A percentile compares a stretch with the other conserved stretches of the same genome.
Conservation (phyloP, 2,888 invertebrate species). For the Chaitophorus viminalis region DNA sequence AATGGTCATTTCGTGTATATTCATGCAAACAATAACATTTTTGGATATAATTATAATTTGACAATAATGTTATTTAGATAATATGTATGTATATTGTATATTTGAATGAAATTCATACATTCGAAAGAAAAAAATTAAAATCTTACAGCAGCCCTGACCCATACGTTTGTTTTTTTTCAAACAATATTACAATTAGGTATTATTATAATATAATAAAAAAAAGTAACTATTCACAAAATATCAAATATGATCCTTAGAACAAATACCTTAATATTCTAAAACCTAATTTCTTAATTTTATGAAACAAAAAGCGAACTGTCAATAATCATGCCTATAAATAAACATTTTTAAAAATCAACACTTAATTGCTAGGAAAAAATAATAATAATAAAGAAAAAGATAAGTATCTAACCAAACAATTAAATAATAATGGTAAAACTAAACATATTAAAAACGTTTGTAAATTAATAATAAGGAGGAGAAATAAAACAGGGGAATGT, state of each 20-base stretch:
- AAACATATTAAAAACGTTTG: slow-evolving; percentile 33
- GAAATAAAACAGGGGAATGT: neutral
- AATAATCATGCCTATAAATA: slow-evolving; percentile 58
- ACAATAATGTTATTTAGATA: slow-evolving; percentile 53
- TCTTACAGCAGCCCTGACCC: slow-evolving; percentile 61
- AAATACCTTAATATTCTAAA: slow-evolving; percentile 50
- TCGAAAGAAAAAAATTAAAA: slow-evolving; percentile 19
- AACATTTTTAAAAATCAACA: slow-evolving; percentile 62
- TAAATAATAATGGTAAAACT: slow-evolving; percentile 61
- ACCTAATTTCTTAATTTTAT: slow-evolving; percentile 21
- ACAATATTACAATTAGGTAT: slow-evolving; percentile 56
- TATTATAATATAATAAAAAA: slow-evolving; percentile 46
- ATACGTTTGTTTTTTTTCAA: slow-evolving; percentile 47
- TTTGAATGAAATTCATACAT: slow-evolving; percentile 27
- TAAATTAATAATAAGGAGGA: slow-evolving; percentile 1
- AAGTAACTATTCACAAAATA: slow-evolving; percentile 60
- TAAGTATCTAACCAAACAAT: slow-evolving; percentile 57
- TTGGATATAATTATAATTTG: slow-evolving; percentile 49
- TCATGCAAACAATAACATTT: slow-evolving; percentile 61
- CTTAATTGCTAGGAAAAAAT: slow-evolving; percentile 51
- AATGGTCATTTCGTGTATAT: slow-evolving; percentile 59
- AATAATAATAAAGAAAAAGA: slow-evolving; percentile 45
- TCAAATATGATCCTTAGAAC: slow-evolving; percentile 53
- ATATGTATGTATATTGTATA: slow-evolving; percentile 3
- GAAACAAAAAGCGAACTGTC: slow-evolving; percentile 47